These are phyloP conservation scores for Syndactyla subalaris DNA, from an alignment of 2,797 vertebrate genomes.

Conservation along the genomic window DNA sequence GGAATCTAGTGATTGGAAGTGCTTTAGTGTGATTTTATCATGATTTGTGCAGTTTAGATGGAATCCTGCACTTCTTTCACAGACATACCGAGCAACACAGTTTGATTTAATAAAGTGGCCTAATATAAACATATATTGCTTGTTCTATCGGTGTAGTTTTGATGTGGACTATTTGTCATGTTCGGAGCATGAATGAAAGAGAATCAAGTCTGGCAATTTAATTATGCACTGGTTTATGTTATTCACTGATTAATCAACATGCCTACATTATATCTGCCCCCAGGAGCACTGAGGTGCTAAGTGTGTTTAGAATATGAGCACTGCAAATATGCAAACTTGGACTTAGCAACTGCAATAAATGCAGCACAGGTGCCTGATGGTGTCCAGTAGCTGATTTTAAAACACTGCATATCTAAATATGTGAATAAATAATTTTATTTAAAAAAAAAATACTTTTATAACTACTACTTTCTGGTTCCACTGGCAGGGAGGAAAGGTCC, in stretches of 20 bases:
- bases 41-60: neutral
- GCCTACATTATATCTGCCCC: neutral
- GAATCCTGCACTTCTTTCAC: neutral
- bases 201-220: neutral
- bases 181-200: constrained; percentile 14
- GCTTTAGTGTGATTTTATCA: neutral
- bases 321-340: neutral
- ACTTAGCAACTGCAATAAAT: neutral
- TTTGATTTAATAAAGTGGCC: neutral
- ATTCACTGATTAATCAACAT: constrained; percentile 6
- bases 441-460: neutral
- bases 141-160: neutral
- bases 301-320: neutral
- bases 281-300: neutral
- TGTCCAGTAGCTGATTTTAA: neutral
- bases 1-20: neutral
- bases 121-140: neutral
- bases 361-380: neutral
- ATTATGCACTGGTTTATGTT: constrained; percentile 8
- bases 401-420: neutral
- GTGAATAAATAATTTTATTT: neutral
- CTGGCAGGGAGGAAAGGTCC: neutral
- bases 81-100: neutral
- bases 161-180: neutral
- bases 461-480: neutral